Percentiles rank a stretch among this genome's conserved stretches.
Evolutionary conservation across 35 echinoderm and acorn worm species (phyloP).

Genomic region (Heliocidaris tuberculata): DNA sequence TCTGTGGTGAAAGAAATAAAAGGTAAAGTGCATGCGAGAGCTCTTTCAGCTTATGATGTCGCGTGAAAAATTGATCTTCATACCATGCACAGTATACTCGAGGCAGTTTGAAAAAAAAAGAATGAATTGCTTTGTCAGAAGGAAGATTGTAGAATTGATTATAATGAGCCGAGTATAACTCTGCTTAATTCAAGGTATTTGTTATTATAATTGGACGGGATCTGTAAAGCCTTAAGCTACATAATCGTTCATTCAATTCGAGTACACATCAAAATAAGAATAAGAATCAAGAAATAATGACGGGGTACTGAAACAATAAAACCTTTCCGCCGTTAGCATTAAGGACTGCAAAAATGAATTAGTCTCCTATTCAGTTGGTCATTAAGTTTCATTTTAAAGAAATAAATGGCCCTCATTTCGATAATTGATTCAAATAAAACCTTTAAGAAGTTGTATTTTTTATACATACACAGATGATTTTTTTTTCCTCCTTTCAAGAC

Average conservation of each 20-base stretch:
- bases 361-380: too few species aligned
- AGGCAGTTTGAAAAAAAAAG: not conserved
- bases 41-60: not conserved
- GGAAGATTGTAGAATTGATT: not conserved
- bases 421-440: too few species aligned
- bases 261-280: not conserved
- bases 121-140: not conserved
- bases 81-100: not conserved
- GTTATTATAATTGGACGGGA: not conserved
- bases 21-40: not conserved
- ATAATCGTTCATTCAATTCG: not conserved
- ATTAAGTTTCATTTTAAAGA: too few species aligned
- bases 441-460: too few species aligned
- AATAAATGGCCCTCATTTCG: too few species aligned
- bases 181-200: not conserved
- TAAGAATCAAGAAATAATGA: not conserved
- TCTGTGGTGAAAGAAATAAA: not conserved
- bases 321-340: too few species aligned
- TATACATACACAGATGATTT: too few species aligned
- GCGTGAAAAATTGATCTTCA: not conserved
- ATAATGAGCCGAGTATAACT: not conserved
- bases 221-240: not conserved
- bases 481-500: too few species aligned
- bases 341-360: too few species aligned
- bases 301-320: too few species aligned